A percentile compares a stretch with the other conserved stretches of the same genome.
Evolutionary conservation across 2,797 vertebrate genomes (phyloP).

Genomic region (Pelochelys cantorii): DNA sequence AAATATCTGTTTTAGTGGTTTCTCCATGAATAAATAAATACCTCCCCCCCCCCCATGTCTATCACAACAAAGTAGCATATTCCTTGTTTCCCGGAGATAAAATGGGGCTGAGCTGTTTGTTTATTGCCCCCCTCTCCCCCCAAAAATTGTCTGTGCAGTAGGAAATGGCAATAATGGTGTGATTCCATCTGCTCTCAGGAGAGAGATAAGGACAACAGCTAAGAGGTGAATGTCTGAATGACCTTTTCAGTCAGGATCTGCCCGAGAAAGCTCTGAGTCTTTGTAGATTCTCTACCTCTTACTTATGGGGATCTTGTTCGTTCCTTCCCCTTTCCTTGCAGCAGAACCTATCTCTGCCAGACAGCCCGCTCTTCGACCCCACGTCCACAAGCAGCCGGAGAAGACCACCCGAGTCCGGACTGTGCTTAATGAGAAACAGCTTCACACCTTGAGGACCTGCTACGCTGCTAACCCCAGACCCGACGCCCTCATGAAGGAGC

Average conservation of each 20-base stretch:
- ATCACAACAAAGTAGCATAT: background rate
- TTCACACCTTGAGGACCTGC: slow-evolving; percentile 95
- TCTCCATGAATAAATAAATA: background rate
- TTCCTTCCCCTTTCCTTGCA: slow-evolving; percentile 76
- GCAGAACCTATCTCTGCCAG: slow-evolving; percentile 94
- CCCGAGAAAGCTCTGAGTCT: background rate
- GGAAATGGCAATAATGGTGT: slow-evolving; percentile 22
- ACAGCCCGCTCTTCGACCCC: slow-evolving; percentile 91
- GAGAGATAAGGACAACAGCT: background rate
- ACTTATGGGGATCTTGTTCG: slow-evolving; percentile 62
- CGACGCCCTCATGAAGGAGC: slow-evolving; percentile 96
- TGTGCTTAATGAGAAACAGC: slow-evolving; percentile 95
- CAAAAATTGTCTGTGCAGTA: slow-evolving; percentile 34
- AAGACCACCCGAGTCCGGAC: slow-evolving; percentile 95
- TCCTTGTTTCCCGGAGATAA: slow-evolving; percentile 1
- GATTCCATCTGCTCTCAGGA: slow-evolving; percentile 28
- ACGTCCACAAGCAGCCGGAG: slow-evolving; percentile 95
- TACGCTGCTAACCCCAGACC: slow-evolving; percentile 96
- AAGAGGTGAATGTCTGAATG: slow-evolving; percentile 22
- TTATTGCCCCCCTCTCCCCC: background rate
- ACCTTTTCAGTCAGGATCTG: slow-evolving; percentile 37
- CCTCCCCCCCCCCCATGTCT: fast-evolving
- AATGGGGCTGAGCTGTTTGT: slow-evolving; percentile 37
- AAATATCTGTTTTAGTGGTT: slow-evolving; percentile 16
- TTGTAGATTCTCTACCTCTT: slow-evolving; percentile 30